Base-by-base conservation (phyloP, 2,888 invertebrate genomes). In the Tribolium freemani region DNA sequence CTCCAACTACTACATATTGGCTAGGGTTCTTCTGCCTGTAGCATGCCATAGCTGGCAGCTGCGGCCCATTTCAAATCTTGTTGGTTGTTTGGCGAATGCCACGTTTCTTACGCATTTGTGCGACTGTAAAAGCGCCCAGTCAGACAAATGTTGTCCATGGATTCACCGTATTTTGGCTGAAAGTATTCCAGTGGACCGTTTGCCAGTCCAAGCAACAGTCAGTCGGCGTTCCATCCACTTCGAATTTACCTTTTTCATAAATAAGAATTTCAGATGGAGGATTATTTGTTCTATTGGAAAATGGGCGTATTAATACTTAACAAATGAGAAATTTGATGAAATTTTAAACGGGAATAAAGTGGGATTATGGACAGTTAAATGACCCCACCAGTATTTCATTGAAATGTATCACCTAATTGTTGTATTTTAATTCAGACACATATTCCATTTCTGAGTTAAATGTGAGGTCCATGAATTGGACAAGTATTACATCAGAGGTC, bases 21-120 rank as follows among this genome's bases (percentile, higher is more conserved):
- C 77, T 73, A 75, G 75, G 77, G 77, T 75, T 75, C 77, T 74
- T 76, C 75, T 73, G 72, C 72, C 75, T 72, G 68, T 64, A 73
- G 72, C 74, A 74, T 74, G 74, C 69, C 74, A 74, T 74, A 74
- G 74, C 69, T 72, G 66, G 60, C 53, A 54, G 63, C 13, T 73
- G 70, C 53, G 50, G 72, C 46, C 75, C 72, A 73, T 30, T 9
- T 16, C 10, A 46, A 68, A n/a, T 51, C 31, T 5, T 71, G 53
- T 21, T 57, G 48, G 16, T 54, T 20, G 31, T 38, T 38, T 21
- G 9, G 5, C 48, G n/a, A 21, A 8, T 9, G 20, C 11, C 3
- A 38, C 31, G 16, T 31, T 38, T 46, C 20, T 56, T 6, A 63
- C 11, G 21, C 31, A 57, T 13, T 61, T 75, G 75, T 67, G 20